phyloP scores from a whole-genome alignment of 2,113 vertebrate genomes.

The Tachuris rubrigastra region DNA sequence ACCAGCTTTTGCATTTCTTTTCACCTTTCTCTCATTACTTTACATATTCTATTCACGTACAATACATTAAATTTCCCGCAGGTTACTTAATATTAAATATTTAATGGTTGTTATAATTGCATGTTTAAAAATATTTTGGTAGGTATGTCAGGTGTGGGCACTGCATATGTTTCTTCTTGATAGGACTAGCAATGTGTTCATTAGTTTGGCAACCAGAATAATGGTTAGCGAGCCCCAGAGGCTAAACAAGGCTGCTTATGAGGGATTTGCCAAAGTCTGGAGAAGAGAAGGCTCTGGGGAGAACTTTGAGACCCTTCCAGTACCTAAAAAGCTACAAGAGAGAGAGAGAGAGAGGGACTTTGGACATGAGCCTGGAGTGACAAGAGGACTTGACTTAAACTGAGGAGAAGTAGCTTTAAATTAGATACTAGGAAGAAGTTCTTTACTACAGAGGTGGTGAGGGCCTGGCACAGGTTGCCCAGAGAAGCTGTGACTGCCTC shows the following conservation, averaged over 20 bases:
- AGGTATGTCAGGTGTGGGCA: neutral
- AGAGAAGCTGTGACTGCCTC: neutral
- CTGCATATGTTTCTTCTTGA: neutral
- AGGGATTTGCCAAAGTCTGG: neutral
- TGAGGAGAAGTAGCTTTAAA: neutral
- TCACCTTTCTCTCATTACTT: neutral
- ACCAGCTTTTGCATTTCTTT: neutral
- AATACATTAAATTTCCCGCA: slow-evolving; percentile 31
- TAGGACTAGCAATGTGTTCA: neutral
- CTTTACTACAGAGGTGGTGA: fast-evolving
- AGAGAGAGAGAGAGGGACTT: neutral
- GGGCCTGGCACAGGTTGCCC: too few species aligned
- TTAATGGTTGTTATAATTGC: neutral
- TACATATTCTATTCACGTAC: neutral
- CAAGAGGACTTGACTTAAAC: neutral
- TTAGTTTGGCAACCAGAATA: neutral
- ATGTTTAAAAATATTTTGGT: neutral
- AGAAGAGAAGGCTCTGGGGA: neutral
- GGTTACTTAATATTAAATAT: neutral
- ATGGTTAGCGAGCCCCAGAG: neutral
- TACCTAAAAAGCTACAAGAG: neutral
- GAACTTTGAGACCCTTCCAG: neutral
- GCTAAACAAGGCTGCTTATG: fast-evolving
- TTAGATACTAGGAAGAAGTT: neutral
- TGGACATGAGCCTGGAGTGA: too few species aligned